phyloP scores from a whole-genome alignment of 2,113 vertebrate species.

The Ardeotis arabs region DNA sequence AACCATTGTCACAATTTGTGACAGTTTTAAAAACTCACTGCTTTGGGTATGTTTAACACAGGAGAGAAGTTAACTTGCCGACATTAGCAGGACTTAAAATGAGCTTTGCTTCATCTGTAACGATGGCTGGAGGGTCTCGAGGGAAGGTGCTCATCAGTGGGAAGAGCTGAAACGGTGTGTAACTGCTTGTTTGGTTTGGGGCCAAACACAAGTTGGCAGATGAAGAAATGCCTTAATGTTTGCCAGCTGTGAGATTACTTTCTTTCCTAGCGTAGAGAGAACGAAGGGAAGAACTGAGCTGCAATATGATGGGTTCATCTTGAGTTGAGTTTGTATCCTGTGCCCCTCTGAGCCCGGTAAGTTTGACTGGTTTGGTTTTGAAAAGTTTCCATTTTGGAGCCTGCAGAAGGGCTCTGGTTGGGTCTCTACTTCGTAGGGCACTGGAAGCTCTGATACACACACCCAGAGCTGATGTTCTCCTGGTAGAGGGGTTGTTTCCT shows the following conservation, averaged over 20 bases:
- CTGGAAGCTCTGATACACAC: not conserved
- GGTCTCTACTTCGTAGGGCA: not conserved
- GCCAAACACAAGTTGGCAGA: not conserved
- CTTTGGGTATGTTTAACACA: not conserved
- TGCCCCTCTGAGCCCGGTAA: accelerated
- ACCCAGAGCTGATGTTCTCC: not conserved
- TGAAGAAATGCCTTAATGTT: not conserved
- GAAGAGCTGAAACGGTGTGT: accelerated
- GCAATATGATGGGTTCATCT: not conserved
- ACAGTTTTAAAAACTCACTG: not conserved
- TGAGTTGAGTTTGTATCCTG: not conserved
- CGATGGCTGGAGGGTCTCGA: not conserved
- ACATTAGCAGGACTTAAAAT: not conserved
- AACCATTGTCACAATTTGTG: not conserved
- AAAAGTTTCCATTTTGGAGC: not conserved
- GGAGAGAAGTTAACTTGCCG: not conserved
- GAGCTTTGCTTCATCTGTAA: not conserved
- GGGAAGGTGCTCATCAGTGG: accelerated
- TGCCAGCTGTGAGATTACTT: not conserved
- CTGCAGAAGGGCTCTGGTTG: not conserved
- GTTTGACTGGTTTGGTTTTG: not conserved
- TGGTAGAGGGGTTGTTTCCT: not conserved
- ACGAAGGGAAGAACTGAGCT: not conserved
- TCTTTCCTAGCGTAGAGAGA: not conserved
- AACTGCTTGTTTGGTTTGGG: not conserved